Conservation (phyloP, 2,888 invertebrate species). For the Dendrolimus houi region DNA sequence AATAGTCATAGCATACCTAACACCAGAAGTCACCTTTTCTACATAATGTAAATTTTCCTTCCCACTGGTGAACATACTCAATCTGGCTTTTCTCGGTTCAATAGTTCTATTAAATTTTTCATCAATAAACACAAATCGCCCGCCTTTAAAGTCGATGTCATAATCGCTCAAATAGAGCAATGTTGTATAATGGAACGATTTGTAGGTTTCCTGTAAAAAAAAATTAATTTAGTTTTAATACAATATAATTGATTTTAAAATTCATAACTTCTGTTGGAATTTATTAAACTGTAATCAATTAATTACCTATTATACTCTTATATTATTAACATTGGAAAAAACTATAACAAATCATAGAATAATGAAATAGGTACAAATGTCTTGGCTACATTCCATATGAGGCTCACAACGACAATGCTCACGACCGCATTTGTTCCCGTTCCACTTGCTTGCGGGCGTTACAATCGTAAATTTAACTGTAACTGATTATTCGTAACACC, state of each 20-base stretch:
- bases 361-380: too few relatives aligned
- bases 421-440: too few relatives aligned
- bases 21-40: constrained; percentile 85
- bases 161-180: constrained; percentile 87
- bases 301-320: too few relatives aligned
- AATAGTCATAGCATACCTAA: constrained; percentile 88
- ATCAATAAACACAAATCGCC: constrained; percentile 88
- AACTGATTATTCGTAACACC: too few relatives aligned
- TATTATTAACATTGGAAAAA: too few relatives aligned
- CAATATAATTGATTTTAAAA: neutral
- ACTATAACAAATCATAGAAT: too few relatives aligned
- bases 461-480: too few relatives aligned
- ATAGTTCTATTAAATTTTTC: constrained; percentile 79
- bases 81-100: constrained; percentile 86
- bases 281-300: too few relatives aligned
- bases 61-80: constrained; percentile 92
- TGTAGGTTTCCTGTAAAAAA: constrained; percentile 84
- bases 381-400: too few relatives aligned
- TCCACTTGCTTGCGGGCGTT: too few relatives aligned
- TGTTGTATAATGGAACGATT: constrained; percentile 91
- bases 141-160: constrained; percentile 86
- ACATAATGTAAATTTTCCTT: constrained; percentile 90
- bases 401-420: too few relatives aligned
- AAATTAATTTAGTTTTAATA: constrained; percentile 1
- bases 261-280: too few relatives aligned